These are phyloP conservation scores for Misgurnus mizolepis DNA, from an alignment of 2,113 vertebrate genomes.

Conservation along the genomic window DNA sequence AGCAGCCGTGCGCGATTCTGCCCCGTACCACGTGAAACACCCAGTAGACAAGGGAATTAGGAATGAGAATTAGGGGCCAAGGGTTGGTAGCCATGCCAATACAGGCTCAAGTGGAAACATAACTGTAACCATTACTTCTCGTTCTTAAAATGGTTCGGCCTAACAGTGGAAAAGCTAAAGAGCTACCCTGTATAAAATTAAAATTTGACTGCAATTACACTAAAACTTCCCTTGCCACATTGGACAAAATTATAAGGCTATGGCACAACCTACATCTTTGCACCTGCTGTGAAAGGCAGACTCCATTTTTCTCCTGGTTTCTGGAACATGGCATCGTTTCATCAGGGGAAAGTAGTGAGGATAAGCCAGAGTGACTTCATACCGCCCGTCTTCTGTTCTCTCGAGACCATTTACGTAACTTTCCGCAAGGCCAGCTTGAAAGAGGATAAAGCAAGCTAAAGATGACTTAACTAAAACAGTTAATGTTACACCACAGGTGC, in stretches of 20 bases:
- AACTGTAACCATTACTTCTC: too few species aligned
- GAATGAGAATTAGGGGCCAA: too few species aligned
- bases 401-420: conserved; percentile 87
- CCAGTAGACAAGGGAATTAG: too few species aligned
- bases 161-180: too few species aligned
- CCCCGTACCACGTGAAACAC: too few species aligned
- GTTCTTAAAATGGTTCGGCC: too few species aligned
- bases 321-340: conserved; percentile 89
- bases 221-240: too few species aligned
- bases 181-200: too few species aligned
- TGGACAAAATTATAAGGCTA: not conserved
- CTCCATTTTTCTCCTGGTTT: conserved; percentile 92
- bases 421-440: conserved; percentile 82
- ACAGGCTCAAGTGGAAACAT: too few species aligned
- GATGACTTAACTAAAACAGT: not conserved
- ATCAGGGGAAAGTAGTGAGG: conserved; percentile 92
- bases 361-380: conserved; percentile 89
- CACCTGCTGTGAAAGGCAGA: conserved; percentile 89
- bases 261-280: conserved; percentile 76
- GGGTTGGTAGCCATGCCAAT: too few species aligned
- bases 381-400: conserved; percentile 73
- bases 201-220: too few species aligned
- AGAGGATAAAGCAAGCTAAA: conserved; percentile 24
- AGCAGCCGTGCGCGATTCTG: too few species aligned
- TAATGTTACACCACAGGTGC: not conserved